Percentiles rank a stretch among this genome's conserved stretches.
Conservation (phyloP, 2,797 vertebrate genomes). For the Natrix natrix region DNA sequence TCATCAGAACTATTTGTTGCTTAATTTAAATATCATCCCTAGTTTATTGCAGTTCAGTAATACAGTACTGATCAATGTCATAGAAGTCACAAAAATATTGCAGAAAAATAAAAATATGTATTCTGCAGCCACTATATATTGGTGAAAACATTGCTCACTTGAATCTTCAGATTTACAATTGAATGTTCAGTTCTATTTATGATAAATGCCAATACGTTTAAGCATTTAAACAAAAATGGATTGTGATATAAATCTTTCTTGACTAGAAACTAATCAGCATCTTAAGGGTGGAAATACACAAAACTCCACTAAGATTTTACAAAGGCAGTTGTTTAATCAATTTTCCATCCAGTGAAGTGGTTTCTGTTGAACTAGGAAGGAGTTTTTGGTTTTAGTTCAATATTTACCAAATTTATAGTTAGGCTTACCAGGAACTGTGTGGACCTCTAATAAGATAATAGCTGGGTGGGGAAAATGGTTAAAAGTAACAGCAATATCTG, state of each 20-base stretch:
- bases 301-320: neutral
- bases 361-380: neutral
- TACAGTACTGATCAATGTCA: neutral
- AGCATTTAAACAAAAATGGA: neutral
- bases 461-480: neutral
- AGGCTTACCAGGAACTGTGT: neutral
- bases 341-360: constrained; percentile 6
- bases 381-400: constrained; percentile 13
- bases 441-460: neutral
- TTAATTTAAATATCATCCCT: neutral
- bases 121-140: neutral
- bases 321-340: neutral
- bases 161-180: neutral
- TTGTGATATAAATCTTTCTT: neutral
- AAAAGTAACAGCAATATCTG: neutral
- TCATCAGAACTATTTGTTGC: neutral
- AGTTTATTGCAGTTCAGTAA: neutral
- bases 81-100: neutral
- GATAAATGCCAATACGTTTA: neutral
- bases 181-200: neutral
- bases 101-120: neutral
- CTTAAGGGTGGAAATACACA: constrained; percentile 9
- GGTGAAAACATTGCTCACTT: neutral
- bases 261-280: neutral
- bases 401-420: constrained; percentile 21